A percentile compares a stretch with the other conserved stretches of the same genome.
Evolutionary conservation across 1,140 invertebrate species (phyloP).

Genomic region (Eufriesea mexicana): DNA sequence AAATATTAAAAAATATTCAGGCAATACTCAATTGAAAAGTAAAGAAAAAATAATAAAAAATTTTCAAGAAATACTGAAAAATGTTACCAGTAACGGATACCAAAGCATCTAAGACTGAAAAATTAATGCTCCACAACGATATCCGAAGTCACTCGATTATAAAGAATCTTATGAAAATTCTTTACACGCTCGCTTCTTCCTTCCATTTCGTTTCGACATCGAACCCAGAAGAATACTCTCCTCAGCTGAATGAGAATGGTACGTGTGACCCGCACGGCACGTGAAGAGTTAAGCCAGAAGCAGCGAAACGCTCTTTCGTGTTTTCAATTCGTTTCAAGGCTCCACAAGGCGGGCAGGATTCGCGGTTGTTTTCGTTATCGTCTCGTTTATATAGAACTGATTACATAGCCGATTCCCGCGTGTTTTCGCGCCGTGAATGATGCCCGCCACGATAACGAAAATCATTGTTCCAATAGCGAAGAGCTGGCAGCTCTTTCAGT

Average conservation of each 20-base stretch:
- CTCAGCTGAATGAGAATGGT: neutral
- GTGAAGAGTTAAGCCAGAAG: neutral
- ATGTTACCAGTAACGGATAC: no score
- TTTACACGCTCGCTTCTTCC: neutral
- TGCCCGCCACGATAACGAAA: constrained; percentile 31
- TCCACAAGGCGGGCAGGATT: neutral
- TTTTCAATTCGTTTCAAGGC: constrained; percentile 6
- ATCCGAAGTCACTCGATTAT: no score
- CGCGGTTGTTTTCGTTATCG: constrained; percentile 34
- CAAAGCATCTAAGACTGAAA: no score
- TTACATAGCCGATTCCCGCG: neutral
- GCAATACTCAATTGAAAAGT: no score
- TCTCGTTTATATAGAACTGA: constrained; percentile 42
- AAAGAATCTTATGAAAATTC: neutral
- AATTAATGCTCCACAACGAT: neutral
- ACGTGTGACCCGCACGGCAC: neutral
- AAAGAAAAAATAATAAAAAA: no score
- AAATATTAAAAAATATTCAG: no score
- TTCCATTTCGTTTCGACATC: neutral
- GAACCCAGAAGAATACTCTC: neutral
- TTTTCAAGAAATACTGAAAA: no score
- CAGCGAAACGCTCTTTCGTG: constrained; percentile 5
- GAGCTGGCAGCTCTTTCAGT: neutral
- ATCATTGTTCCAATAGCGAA: constrained; percentile 7
- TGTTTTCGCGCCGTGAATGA: neutral